Conservation (phyloP, 2,797 vertebrate genomes). For the Jordanella pulchra region DNA sequence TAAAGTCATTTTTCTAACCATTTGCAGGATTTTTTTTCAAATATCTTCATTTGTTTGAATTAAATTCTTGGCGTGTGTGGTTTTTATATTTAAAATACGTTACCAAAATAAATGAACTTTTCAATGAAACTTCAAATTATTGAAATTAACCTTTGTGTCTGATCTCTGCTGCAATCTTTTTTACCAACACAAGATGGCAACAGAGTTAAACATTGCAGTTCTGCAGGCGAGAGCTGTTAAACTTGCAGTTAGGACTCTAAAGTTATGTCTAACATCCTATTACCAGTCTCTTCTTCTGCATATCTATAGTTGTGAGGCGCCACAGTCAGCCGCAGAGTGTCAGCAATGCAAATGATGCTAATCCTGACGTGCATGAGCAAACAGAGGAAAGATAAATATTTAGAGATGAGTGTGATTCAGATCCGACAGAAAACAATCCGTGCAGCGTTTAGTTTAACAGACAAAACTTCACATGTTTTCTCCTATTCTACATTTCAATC, state of each 20-base stretch:
- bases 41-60: not conserved
- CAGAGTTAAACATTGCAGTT: conserved; percentile 26
- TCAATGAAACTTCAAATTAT: too few species aligned
- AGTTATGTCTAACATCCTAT: not conserved
- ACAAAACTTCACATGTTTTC: not conserved
- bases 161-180: conserved; percentile 7
- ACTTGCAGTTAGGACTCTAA: not conserved
- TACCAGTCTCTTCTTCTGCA: conserved; percentile 9
- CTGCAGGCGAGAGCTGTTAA: not conserved
- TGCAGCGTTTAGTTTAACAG: not conserved
- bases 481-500: not conserved
- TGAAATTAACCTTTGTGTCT: not conserved
- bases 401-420: conserved; percentile 16
- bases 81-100: too few species aligned
- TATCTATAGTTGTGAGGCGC: conserved; percentile 9
- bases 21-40: not conserved
- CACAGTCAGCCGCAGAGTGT: not conserved
- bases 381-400: conserved; percentile 19
- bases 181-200: conserved; percentile 65
- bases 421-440: not conserved
- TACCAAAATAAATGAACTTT: too few species aligned
- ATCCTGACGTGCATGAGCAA: conserved; percentile 13
- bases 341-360: conserved; percentile 2
- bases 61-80: not conserved
- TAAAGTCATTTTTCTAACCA: not conserved